These are phyloP conservation scores for Rotaria macrura DNA, from an alignment of 2,888 invertebrate genomes.

Conservation along the genomic window DNA sequence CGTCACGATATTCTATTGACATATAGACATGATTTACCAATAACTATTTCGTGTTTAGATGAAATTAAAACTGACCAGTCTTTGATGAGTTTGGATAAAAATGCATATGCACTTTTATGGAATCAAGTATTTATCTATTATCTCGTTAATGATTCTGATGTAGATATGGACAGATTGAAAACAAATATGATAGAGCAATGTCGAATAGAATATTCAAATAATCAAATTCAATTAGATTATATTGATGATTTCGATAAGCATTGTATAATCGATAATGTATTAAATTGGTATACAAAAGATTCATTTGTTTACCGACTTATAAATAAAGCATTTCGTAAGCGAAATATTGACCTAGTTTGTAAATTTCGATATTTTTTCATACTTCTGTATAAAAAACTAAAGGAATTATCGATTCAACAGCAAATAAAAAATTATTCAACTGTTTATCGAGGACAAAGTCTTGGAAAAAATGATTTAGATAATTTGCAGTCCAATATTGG, in stretches of 20 bases:
- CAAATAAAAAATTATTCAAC: not conserved
- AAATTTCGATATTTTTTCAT: not conserved
- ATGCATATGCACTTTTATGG: not conserved
- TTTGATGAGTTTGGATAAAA: not conserved
- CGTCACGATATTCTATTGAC: not conserved
- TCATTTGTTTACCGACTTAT: not conserved
- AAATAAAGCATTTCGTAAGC: not conserved
- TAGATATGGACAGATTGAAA: not conserved
- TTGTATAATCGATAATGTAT: not conserved
- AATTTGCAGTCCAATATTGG: not conserved
- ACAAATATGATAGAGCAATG: not conserved
- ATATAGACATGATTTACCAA: not conserved
- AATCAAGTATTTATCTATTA: not conserved
- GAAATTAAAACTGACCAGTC: not conserved
- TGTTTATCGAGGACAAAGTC: not conserved
- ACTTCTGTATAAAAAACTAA: not conserved
- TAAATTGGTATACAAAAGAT: not conserved
- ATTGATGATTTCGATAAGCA: not conserved
- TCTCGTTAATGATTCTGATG: not conserved
- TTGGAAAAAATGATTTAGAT: not conserved
- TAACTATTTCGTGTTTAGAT: not conserved
- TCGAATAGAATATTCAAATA: not conserved
- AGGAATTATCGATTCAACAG: not conserved
- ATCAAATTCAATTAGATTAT: not conserved
- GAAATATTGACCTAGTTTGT: not conserved